Conservation (phyloP, 2,113 vertebrate genomes). For the Sinocyclocheilus grahami region DNA sequence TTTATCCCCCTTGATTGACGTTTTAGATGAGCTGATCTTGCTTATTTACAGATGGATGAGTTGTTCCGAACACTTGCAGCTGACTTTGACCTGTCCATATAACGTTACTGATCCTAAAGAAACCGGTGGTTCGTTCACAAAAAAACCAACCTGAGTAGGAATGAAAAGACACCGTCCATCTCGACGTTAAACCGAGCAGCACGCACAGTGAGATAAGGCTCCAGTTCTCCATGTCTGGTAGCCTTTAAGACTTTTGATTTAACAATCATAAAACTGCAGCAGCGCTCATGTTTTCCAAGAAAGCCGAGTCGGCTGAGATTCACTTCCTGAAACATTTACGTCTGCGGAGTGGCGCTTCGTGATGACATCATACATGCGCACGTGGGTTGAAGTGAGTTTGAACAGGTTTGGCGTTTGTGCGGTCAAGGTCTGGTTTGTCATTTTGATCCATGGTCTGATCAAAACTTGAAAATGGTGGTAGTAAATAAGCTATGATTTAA, state of each 20-base stretch:
- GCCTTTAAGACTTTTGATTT: not conserved
- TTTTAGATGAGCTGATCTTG: not conserved
- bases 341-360: conserved; percentile 56
- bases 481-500: not conserved
- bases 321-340: conserved; percentile 66
- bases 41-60: not conserved
- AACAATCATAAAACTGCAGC: not conserved
- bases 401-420: not conserved
- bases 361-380: conserved; percentile 52
- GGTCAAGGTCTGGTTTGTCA: too few species aligned
- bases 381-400: not conserved
- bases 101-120: not conserved
- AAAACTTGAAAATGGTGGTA: not conserved
- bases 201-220: conserved; percentile 78
- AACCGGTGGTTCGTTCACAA: not conserved
- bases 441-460: not conserved
- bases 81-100: not conserved
- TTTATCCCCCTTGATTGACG: not conserved
- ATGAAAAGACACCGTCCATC: conserved; percentile 92
- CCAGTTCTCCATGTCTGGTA: conserved; percentile 82
- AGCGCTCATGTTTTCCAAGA: not conserved
- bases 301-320: not conserved
- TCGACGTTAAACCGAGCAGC: conserved; percentile 80
- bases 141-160: conserved; percentile 87
- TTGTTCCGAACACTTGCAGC: not conserved